Percentiles rank a stretch among this genome's conserved stretches.
Conservation (phyloP, 2,113 vertebrate genomes). For the Mesembrinibis cayennensis region DNA sequence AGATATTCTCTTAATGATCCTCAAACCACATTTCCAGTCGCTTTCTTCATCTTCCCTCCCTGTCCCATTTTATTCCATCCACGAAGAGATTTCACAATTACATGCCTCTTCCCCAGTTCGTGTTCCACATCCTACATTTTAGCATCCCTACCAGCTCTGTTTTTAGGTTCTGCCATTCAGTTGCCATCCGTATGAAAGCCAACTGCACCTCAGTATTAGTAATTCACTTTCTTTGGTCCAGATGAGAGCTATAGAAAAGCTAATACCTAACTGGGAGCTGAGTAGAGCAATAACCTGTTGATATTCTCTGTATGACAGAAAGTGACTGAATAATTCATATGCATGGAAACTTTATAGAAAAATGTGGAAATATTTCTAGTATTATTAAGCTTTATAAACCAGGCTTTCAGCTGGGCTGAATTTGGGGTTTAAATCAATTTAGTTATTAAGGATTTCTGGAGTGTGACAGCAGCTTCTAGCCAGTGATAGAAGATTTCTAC, state of each 20-base stretch:
- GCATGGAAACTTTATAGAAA: not conserved
- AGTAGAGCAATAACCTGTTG: not conserved
- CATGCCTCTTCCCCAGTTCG: not conserved
- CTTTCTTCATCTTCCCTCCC: not conserved
- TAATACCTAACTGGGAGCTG: not conserved
- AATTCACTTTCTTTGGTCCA: not conserved
- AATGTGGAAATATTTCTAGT: not conserved
- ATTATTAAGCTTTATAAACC: not conserved
- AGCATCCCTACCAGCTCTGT: not conserved
- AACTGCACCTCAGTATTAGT: not conserved
- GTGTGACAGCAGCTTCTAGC: not conserved
- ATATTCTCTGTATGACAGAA: not conserved
- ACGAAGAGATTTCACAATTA: not conserved
- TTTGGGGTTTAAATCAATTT: not conserved
- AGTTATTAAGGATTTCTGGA: not conserved
- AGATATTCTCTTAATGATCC: not conserved
- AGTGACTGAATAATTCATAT: not conserved
- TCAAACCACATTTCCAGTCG: not conserved
- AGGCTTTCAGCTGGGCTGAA: not conserved
- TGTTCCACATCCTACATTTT: not conserved
- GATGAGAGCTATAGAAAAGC: not conserved
- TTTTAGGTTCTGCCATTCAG: not conserved
- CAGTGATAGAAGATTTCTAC: not conserved
- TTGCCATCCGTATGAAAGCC: not conserved
- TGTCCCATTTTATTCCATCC: not conserved